A percentile compares a stretch with the other conserved stretches of the same genome.
Evolutionary conservation across 2,888 invertebrate genomes (phyloP).

Genomic region (Lasioglossum morio): DNA sequence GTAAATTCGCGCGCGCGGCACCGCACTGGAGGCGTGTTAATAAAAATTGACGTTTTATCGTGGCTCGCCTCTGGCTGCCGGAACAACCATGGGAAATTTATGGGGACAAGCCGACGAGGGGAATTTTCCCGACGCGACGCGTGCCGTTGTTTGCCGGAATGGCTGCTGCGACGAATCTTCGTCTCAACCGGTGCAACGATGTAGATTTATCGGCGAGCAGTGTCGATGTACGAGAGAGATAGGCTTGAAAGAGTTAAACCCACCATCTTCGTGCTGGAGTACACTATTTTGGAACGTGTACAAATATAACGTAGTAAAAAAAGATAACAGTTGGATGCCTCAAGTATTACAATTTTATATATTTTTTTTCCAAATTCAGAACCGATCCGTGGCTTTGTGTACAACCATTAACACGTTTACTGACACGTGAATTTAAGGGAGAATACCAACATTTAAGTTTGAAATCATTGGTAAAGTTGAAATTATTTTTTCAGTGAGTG

Average conservation of each 20-base stretch:
- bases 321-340: background rate
- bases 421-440: too few relatives aligned
- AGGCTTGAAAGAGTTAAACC: background rate
- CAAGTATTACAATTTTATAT: background rate
- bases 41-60: conserved; percentile 55
- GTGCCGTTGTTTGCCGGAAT: conserved; percentile 29
- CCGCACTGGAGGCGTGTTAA: conserved; percentile 24
- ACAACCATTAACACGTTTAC: too few relatives aligned
- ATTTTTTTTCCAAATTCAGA: too few relatives aligned
- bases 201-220: background rate
- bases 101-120: background rate
- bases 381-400: too few relatives aligned
- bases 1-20: conserved; percentile 15
- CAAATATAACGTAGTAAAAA: background rate
- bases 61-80: background rate
- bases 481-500: too few relatives aligned
- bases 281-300: background rate
- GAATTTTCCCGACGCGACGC: conserved; percentile 11
- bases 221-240: background rate
- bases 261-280: background rate
- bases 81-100: conserved; percentile 34
- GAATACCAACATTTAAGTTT: too few relatives aligned
- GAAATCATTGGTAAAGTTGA: too few relatives aligned
- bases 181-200: background rate
- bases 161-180: background rate